Percentiles rank a stretch among this genome's conserved stretches.
These are phyloP conservation scores for Agelas oroides DNA, from an alignment of 37 sponge, comb jelly and placozoan genomes.

Conservation along the genomic window DNA sequence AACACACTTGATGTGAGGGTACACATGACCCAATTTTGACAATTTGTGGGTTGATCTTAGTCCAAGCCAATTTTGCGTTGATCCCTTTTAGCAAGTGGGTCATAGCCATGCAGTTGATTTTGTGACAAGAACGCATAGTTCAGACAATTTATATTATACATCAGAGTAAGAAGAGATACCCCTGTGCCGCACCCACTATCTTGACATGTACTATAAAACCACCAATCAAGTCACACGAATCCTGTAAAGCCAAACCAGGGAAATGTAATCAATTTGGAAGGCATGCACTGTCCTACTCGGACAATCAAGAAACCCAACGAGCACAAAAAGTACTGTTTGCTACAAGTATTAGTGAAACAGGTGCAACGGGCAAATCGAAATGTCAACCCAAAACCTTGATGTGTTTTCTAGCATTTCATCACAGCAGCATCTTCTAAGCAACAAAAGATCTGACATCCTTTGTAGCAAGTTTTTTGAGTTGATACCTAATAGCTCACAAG, in stretches of 20 bases:
- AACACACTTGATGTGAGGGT: no score
- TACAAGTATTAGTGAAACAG: neutral
- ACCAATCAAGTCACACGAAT: neutral
- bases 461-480: neutral
- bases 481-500: neutral
- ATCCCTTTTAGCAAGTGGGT: no score
- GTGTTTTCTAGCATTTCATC: neutral
- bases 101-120: no score
- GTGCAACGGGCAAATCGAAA: neutral
- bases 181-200: neutral
- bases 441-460: neutral
- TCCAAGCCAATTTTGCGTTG: no score
- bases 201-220: no score
- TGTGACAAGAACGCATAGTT: no score
- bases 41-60: no score
- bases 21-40: no score
- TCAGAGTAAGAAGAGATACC: no score
- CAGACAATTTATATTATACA: no score
- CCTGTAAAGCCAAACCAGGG: neutral
- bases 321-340: neutral
- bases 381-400: neutral
- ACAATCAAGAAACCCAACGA: neutral
- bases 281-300: neutral
- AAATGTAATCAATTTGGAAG: neutral
- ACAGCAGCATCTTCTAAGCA: neutral